These are phyloP conservation scores for Drosophila meridiana DNA, from an alignment of 2,888 invertebrate genomes.

Conservation along the genomic window DNA sequence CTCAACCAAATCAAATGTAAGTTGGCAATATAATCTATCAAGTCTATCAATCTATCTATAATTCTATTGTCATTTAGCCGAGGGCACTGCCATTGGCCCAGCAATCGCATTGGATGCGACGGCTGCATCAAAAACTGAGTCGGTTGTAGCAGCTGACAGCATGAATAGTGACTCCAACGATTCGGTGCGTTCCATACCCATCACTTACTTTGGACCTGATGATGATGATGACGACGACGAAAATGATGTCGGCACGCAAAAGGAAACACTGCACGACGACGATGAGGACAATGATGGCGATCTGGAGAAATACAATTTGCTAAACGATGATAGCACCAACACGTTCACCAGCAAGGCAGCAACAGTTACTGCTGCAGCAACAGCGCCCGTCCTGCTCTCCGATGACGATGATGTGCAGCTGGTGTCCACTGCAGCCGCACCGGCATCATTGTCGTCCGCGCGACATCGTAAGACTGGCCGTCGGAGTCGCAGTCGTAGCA, in stretches of 20 bases:
- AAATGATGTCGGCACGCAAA: slow-evolving; percentile 45
- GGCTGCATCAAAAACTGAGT: slow-evolving; percentile 10
- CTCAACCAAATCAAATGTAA: slow-evolving; percentile 86
- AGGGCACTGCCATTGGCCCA: slow-evolving; percentile 20
- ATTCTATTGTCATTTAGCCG: slow-evolving; percentile 45
- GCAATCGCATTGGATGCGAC: slow-evolving; percentile 7
- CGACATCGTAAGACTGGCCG: slow-evolving; percentile 44
- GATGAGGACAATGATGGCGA: slow-evolving; percentile 57
- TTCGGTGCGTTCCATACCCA: slow-evolving; percentile 84
- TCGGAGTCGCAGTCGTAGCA: slow-evolving; percentile 50
- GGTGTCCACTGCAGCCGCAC: slow-evolving; percentile 36
- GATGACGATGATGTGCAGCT: slow-evolving; percentile 80
- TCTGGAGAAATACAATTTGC: slow-evolving; percentile 66
- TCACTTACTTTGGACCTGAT: slow-evolving; percentile 83
- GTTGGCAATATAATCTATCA: not conserved
- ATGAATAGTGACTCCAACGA: slow-evolving; percentile 77
- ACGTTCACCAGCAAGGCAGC: slow-evolving; percentile 57
- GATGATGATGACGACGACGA: slow-evolving; percentile 75
- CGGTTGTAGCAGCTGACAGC: slow-evolving; percentile 17
- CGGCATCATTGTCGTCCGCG: slow-evolving; percentile 14
- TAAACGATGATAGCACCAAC: slow-evolving; percentile 70
- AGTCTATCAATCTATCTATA: not conserved
- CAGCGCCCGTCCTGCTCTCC: slow-evolving; percentile 63
- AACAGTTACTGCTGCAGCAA: slow-evolving; percentile 4
- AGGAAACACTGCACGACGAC: slow-evolving; percentile 17